Conservation (phyloP, 2,113 vertebrate genomes). For the Cyanoramphus novaezelandiae region DNA sequence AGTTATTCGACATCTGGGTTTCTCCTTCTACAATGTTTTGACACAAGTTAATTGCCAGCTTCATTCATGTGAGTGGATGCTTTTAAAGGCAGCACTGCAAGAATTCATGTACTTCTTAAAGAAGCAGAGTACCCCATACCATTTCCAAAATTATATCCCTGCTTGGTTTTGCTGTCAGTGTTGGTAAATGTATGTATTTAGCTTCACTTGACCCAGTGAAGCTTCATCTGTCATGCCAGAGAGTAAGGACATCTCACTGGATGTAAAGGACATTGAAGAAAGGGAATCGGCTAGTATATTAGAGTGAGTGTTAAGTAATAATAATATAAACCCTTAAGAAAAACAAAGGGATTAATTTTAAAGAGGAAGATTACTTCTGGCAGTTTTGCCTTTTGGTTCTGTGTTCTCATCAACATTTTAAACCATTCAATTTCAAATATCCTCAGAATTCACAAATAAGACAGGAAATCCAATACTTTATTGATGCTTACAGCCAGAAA, state of each 20-base stretch:
- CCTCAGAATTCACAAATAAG: neutral
- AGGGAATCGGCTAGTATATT: neutral
- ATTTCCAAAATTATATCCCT: conserved; percentile 27
- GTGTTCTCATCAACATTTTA: conserved; percentile 27
- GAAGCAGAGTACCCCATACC: neutral
- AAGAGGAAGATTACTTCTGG: neutral
- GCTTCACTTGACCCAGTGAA: neutral
- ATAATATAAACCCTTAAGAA: conserved; percentile 6
- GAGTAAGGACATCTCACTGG: neutral
- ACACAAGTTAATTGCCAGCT: conserved; percentile 69
- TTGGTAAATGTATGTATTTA: neutral
- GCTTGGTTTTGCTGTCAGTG: neutral
- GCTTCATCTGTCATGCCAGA: conserved; percentile 19
- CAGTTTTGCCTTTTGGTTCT: neutral
- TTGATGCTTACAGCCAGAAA: conserved; percentile 22
- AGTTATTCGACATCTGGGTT: conserved; percentile 60
- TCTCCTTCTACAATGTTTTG: conserved; percentile 62
- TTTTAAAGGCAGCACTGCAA: conserved; percentile 37
- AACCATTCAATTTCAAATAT: conserved; percentile 19
- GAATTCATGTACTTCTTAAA: conserved; percentile 48
- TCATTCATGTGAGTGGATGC: conserved; percentile 49
- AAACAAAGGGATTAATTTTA: conserved; percentile 24
- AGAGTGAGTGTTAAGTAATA: neutral
- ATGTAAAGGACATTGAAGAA: neutral
- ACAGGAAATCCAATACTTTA: neutral